A percentile compares a stretch with the other conserved stretches of the same genome.
Conservation (phyloP, 2,113 vertebrate species). For the Nyctibius bracteatus region DNA sequence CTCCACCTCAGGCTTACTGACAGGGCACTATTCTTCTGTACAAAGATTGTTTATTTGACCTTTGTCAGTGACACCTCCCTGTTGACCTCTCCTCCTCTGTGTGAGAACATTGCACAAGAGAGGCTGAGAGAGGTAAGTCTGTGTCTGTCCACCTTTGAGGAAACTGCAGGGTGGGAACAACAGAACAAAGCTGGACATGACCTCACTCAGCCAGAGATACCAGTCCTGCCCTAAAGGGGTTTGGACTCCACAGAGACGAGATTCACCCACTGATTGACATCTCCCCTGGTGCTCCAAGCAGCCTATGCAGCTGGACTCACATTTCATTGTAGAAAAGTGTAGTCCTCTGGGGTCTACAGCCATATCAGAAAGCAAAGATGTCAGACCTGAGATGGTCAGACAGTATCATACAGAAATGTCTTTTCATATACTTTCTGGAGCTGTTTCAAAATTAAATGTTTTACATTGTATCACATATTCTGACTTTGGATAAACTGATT, state of each 20-base stretch:
- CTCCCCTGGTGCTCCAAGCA: background rate
- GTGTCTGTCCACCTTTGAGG: background rate
- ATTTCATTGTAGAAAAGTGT: background rate
- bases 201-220: background rate
- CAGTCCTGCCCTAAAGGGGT: accelerated
- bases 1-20: background rate
- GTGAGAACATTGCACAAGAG: background rate
- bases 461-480: background rate
- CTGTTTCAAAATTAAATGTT: background rate
- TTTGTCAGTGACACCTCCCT: background rate
- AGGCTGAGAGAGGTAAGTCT: background rate
- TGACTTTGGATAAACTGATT: background rate
- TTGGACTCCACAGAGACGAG: background rate
- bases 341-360: background rate
- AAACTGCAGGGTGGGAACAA: background rate
- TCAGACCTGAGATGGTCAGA: background rate
- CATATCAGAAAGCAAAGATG: background rate
- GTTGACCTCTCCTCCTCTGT: background rate
- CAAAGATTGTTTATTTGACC: background rate
- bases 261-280: background rate
- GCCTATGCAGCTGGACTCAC: background rate
- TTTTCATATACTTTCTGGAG: background rate
- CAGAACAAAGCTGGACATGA: background rate
- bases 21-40: background rate
- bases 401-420: background rate